phyloP scores from a whole-genome alignment of 2,113 vertebrate genomes.

The Zeus faber region DNA sequence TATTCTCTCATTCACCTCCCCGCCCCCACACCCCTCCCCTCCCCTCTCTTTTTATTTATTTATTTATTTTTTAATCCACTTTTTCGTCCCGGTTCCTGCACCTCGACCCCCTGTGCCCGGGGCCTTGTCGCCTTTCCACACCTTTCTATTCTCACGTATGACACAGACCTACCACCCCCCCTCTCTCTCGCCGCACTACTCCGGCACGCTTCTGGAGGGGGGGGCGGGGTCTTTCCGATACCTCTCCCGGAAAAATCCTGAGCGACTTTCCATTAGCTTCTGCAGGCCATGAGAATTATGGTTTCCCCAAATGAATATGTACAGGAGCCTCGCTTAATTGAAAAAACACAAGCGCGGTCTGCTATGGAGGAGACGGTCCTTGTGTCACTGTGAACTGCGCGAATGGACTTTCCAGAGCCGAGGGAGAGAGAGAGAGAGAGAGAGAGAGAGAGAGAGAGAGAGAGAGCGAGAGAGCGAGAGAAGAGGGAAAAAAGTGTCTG shows the following conservation, averaged over 20 bases:
- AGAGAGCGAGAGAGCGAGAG: constrained; percentile 48
- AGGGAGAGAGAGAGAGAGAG: constrained; percentile 35
- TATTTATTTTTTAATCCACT: not conserved
- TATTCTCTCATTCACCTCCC: constrained; percentile 49
- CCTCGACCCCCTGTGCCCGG: constrained; percentile 22
- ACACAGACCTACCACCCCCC: constrained; percentile 31
- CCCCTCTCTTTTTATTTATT: constrained; percentile 1
- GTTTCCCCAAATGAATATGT: constrained; percentile 77
- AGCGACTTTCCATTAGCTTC: constrained; percentile 80
- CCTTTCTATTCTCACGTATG: constrained; percentile 31
- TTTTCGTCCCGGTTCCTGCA: constrained; percentile 34
- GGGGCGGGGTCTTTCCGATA: constrained; percentile 63
- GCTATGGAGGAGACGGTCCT: constrained; percentile 73
- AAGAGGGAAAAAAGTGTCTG: constrained; percentile 27
- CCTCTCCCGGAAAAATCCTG: constrained; percentile 66
- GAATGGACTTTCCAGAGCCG: constrained; percentile 79
- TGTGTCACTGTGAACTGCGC: constrained; percentile 70
- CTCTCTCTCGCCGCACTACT: constrained; percentile 38
- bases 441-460: constrained; percentile 29
- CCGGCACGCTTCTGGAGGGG: constrained; percentile 35
- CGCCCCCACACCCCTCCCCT: too few relatives aligned
- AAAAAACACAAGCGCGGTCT: constrained; percentile 78
- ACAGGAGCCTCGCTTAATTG: constrained; percentile 77
- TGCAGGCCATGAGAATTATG: constrained; percentile 76
- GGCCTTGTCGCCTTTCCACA: constrained; percentile 43